phyloP scores from a whole-genome alignment of 2,113 vertebrate species.

The Ammodytes marinus region DNA sequence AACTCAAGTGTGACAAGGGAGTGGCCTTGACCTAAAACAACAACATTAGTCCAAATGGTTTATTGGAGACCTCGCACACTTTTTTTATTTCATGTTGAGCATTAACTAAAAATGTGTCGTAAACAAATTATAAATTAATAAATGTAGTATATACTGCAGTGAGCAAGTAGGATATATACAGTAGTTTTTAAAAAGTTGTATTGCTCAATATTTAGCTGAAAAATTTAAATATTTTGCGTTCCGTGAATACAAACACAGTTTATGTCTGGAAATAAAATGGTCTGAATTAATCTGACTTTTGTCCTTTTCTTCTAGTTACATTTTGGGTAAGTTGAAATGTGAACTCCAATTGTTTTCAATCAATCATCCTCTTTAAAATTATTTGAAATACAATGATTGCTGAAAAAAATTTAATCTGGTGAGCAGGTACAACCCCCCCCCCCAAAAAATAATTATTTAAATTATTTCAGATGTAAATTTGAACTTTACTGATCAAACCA shows the following conservation, averaged over 20 bases:
- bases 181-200: not conserved
- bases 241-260: not conserved
- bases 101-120: not conserved
- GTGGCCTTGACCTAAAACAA: not conserved
- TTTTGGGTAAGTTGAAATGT: constrained; percentile 15
- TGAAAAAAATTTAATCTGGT: not conserved
- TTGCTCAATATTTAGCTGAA: too few species aligned
- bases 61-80: not conserved
- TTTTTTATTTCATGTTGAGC: not conserved
- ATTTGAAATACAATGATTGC: not conserved
- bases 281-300: not conserved
- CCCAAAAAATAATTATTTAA: not conserved
- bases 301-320: constrained; percentile 19
- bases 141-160: not conserved
- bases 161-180: not conserved
- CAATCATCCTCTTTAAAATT: not conserved
- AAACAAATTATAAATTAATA: not conserved
- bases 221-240: not conserved
- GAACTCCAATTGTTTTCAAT: not conserved
- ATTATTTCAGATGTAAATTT: not conserved
- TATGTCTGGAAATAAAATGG: not conserved
- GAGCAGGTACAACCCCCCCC: too few species aligned
- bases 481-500: not conserved
- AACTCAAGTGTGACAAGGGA: not conserved
- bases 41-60: not conserved